These are phyloP conservation scores for Morphnarchus princeps DNA, from an alignment of 2,113 vertebrate species.

Conservation along the genomic window DNA sequence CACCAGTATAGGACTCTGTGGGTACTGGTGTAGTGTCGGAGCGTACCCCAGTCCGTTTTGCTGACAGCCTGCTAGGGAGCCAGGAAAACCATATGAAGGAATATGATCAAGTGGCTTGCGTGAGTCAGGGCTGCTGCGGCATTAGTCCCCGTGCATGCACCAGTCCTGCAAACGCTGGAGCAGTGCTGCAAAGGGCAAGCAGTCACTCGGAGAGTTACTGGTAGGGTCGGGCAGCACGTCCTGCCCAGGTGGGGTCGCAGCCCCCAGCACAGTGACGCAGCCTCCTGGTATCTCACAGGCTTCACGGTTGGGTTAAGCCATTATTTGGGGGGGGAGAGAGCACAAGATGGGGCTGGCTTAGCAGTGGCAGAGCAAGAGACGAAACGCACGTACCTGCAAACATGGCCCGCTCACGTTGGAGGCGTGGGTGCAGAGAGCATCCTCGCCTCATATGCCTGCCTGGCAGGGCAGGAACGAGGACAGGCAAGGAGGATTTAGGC, in stretches of 20 bases:
- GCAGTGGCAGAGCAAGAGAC: not conserved
- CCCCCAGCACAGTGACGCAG: not conserved
- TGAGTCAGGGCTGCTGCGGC: not conserved
- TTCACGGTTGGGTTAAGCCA: not conserved
- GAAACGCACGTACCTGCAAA: not conserved
- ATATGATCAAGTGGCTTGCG: not conserved
- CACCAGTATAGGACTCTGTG: not conserved
- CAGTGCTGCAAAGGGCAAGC: not conserved
- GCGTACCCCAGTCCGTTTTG: not conserved
- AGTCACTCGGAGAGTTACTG: not conserved
- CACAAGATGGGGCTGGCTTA: not conserved
- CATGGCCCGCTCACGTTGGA: rapidly evolving
- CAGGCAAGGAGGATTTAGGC: not conserved
- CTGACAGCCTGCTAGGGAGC: not conserved
- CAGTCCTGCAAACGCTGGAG: not conserved
- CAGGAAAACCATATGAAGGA: not conserved
- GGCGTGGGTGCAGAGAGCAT: not conserved
- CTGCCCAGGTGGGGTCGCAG: not conserved
- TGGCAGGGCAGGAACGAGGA: not conserved
- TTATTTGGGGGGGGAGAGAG: not conserved
- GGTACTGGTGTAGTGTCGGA: not conserved
- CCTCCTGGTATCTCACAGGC: not conserved
- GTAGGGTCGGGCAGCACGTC: not conserved
- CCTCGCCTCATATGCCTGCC: not conserved
- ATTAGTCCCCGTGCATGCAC: not conserved